Base-by-base conservation (phyloP, 2,113 vertebrate species). In the Eretmochelys imbricata region DNA sequence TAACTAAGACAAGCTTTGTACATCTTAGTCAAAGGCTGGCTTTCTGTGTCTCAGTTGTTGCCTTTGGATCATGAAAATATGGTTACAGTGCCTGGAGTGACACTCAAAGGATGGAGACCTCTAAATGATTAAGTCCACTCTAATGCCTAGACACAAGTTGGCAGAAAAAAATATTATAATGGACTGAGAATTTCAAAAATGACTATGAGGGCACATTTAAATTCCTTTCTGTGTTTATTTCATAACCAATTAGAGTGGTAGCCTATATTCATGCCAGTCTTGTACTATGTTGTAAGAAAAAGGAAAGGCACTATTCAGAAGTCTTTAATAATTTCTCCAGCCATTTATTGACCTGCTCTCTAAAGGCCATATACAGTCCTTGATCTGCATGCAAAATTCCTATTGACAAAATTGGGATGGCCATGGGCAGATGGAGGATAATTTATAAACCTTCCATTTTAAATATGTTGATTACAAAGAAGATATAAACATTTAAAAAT, bases 311-410 rank as follows among this genome's bases (percentile, higher is more conserved):
- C 93, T 95, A 95, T 96, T 97, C 97, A 97, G 95, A 97, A 97
- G 96, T 97, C 95, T 97, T 98, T 97, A 97, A 97, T 98, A 96
- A 97, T 97, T 97, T 94, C 96, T 97, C 97, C 95, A 97, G 97
- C 97, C 97, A 97, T 97, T 97, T 97, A 98, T 95, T 98, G 97
- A 97, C 96, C 96, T 95, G 91, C 85, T 97, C 96, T 97, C 97
- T 96, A 97, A 98, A 97, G 97, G 96, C 97, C 95, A 97, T 96
- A 96, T 96, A 96, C 81, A 10, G 91, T 91, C 94, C 95, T 94
- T 97, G 94, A 97, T 97, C 97, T 94, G 97, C 96, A 98, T 97
- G 95, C 91, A 42, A 96, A 97, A 97, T 97, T 97, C 89, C 95
- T 97, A 92, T 96, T 97, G 97, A 97, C 97, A 96, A 96, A 96